Evolutionary conservation across 2,113 vertebrate genomes (phyloP).

Genomic region (Coryphaenoides rupestris): DNA sequence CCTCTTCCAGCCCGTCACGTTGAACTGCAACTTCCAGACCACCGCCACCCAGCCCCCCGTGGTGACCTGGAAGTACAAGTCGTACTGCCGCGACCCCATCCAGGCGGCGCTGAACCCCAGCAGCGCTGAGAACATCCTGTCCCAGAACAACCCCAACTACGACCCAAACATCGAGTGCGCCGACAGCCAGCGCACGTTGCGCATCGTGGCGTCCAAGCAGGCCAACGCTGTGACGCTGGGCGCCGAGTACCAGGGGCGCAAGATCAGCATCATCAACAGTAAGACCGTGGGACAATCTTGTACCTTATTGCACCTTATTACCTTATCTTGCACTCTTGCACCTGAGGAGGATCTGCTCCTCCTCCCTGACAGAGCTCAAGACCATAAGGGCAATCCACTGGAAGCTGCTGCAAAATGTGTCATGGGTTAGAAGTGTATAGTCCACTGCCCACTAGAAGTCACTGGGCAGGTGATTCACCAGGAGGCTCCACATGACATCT

Average conservation of each 20-base stretch:
- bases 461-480: no score
- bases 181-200: conserved; percentile 76
- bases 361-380: no score
- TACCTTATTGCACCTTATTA: no score
- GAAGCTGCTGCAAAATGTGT: no score
- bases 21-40: conserved; percentile 77
- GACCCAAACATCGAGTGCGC: conserved; percentile 83
- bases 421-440: no score
- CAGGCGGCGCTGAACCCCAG: conserved; percentile 79
- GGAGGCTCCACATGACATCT: no score
- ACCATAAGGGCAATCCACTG: no score
- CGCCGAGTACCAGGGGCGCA: conserved; percentile 76
- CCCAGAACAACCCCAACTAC: conserved; percentile 80
- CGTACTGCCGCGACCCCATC: conserved; percentile 83
- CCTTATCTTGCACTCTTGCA: no score
- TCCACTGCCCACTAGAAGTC: no score
- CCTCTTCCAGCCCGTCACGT: conserved; percentile 84
- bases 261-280: conserved; percentile 81
- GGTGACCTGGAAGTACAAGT: conserved; percentile 85
- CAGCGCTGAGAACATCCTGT: conserved; percentile 73
- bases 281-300: conserved; percentile 26
- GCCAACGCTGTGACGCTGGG: conserved; percentile 71
- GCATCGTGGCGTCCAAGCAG: conserved; percentile 83
- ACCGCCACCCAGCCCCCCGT: conserved; percentile 56
- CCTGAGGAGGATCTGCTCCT: no score